phyloP scores from a whole-genome alignment of 2,888 invertebrate species.

The Steinernema hermaphroditum region DNA sequence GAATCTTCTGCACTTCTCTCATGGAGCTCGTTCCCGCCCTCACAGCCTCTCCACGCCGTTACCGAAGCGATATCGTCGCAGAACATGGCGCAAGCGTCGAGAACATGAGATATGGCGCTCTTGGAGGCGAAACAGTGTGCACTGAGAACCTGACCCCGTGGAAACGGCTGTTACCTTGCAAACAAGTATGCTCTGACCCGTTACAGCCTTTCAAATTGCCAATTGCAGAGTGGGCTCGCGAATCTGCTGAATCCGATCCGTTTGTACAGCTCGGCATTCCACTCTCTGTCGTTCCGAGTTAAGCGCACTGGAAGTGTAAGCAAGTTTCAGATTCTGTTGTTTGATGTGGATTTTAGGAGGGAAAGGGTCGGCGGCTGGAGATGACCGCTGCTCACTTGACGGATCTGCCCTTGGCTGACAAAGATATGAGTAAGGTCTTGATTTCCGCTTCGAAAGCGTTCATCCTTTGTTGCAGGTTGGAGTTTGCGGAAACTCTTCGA shows the following conservation, averaged over 20 bases:
- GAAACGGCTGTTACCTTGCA: conserved; percentile 94
- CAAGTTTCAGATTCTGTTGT: neutral
- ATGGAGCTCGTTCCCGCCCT: conserved; percentile 87
- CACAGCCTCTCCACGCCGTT: conserved; percentile 82
- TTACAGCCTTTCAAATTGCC: too few species aligned
- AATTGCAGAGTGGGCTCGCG: conserved; percentile 78
- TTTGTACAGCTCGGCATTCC: conserved; percentile 47
- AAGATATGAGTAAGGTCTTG: neutral
- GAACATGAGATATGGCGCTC: conserved; percentile 75
- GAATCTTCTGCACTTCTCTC: conserved; percentile 90
- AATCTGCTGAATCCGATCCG: conserved; percentile 85
- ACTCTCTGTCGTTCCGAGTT: conserved; percentile 37
- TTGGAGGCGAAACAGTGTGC: conserved; percentile 93
- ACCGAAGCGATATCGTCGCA: conserved; percentile 74
- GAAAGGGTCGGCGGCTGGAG: neutral
- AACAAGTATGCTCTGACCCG: conserved; percentile 71
- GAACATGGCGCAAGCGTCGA: neutral
- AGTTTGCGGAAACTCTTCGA: conserved; percentile 34
- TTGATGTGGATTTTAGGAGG: neutral
- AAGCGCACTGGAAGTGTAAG: conserved; percentile 75
- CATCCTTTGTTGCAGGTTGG: conserved; percentile 29
- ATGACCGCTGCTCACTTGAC: neutral
- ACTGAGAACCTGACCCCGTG: conserved; percentile 98
- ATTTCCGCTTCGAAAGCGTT: neutral
- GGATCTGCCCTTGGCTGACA: neutral